Base-by-base conservation (phyloP, 2,797 vertebrate genomes). In the Tragelaphus eurycerus region DNA sequence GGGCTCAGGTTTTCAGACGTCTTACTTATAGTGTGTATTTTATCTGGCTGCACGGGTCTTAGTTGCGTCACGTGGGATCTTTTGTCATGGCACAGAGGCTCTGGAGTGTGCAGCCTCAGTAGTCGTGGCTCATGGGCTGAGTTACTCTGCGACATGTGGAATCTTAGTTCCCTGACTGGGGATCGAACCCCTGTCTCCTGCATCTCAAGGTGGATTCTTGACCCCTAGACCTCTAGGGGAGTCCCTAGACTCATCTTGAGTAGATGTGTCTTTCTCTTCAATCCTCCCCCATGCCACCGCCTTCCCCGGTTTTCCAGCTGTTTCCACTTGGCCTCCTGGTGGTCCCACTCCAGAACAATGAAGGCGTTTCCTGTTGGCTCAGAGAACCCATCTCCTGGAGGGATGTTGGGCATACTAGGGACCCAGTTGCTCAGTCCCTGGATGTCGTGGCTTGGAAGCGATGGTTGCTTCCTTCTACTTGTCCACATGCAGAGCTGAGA, bases 401-500 rank as follows among this genome's bases (percentile, higher is more conserved):
- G 74, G 1, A 15, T 31, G 12, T 1, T 55, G 59, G 74, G 38
- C 6, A 11, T 2, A 7, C 16, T 74, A 59, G 54, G 29, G 21
- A 6, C 23, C 21, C 31, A 46, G 34, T 13, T 55, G 23, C 67
- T 25, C 29, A 94, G 83, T 67, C 50, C 64, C 14, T 8, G 31
- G 27, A 12, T 31, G 11, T 34, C 43, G 0, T 1, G n/a, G 67
- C 31, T 50, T 50, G 2, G 79, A 71, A 79, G 48, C n/a, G 8
- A 1, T 1, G 9, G 19, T n/a, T 62, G 3, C 38, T 31, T 6
- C 10, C 48, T 59, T 6, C 74, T 6, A 1, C 7, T 14, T 2
- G 19, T 25, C 86, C 19, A 15, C 25, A 13, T 10, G 7, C 64
- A 2, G 8, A 6, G 25, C 52, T 5, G 64, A 25, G 3, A 15